Base-by-base conservation (phyloP, 2,888 invertebrate genomes). In the Thelaira solivaga region DNA sequence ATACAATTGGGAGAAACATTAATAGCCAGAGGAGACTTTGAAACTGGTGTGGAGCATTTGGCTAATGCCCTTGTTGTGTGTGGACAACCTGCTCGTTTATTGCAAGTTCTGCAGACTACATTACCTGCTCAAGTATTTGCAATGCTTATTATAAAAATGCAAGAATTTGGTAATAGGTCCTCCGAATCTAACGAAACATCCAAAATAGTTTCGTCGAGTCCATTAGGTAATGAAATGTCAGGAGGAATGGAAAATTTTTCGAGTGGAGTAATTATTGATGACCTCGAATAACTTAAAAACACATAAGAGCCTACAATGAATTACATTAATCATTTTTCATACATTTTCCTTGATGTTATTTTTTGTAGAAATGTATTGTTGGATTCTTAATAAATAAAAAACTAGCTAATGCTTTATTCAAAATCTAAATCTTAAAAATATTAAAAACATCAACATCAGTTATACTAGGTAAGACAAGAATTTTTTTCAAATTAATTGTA, bases 31-130 rank as follows among this genome's bases (percentile, higher is more conserved):
- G 97, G 97, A 11, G 95, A 97, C 85, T 89, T 96, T 77, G 96
- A 97, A 81, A 94, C 93, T 49, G 99, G 97, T 36, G 96, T 98
- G 59, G 97, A 98, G 88, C 99, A 99, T 90, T 92, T 99, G 82
- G 96, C 96, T 45, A 97, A 97, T 89, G 99, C 99, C 7, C 96
- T 99, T n/a, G 95, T 97, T 3, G 96, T 99, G 24, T 99, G 99
- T 87, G 98, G 97, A 10, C 97, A 99, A 81, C 89, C 89, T 24
- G 86, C 88, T 51, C 86, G 88, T 61, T 81, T 89, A 11, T 81
- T 89, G 59, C 89, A 89, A 84, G 87, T 89, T 77, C 92, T 99
- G 65, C 97, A 98, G 90, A 97, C 97, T 90, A 97, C 98, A 34
- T 92, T 99, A 89, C 98, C 99, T 69, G 96, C 97, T 18, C 95